These are phyloP conservation scores for Globodera ellingtonae DNA, from an alignment of 1,140 invertebrate genomes.

Conservation along the genomic window DNA sequence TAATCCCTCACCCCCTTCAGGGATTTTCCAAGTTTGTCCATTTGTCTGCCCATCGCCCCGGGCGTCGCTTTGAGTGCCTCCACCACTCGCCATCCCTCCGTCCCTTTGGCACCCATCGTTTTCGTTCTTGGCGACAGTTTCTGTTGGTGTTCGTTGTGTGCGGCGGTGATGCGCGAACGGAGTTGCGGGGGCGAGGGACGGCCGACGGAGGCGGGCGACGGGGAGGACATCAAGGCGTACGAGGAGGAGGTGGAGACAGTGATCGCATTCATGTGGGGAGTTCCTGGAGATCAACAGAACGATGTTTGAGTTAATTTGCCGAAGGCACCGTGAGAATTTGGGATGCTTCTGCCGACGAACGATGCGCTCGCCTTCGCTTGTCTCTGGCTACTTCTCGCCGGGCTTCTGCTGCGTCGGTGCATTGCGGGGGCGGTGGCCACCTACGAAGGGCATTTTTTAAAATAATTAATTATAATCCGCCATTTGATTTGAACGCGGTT, in stretches of 20 bases:
- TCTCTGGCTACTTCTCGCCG: not conserved
- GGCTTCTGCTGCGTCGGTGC: not conserved
- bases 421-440: not conserved
- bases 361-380: not conserved
- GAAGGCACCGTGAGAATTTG: not conserved
- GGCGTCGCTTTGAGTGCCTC: not conserved
- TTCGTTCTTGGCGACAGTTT: not conserved
- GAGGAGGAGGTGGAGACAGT: not conserved
- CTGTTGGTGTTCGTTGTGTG: conserved; percentile 1
- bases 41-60: not conserved
- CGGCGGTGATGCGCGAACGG: conserved; percentile 14
- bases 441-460: not conserved
- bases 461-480: too few relatives aligned
- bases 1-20: conserved; percentile 6
- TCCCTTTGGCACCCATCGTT: not conserved
- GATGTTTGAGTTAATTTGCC: too few relatives aligned
- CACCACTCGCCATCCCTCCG: not conserved
- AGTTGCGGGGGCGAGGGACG: conserved; percentile 6
- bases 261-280: not conserved
- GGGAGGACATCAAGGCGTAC: not conserved
- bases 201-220: not conserved
- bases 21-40: conserved; percentile 9
- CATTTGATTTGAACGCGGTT: too few relatives aligned
- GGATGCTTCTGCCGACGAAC: not conserved
- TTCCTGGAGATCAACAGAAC: not conserved